phyloP scores from a whole-genome alignment of 2,888 invertebrate genomes.

The Podabrus alpinus region DNA sequence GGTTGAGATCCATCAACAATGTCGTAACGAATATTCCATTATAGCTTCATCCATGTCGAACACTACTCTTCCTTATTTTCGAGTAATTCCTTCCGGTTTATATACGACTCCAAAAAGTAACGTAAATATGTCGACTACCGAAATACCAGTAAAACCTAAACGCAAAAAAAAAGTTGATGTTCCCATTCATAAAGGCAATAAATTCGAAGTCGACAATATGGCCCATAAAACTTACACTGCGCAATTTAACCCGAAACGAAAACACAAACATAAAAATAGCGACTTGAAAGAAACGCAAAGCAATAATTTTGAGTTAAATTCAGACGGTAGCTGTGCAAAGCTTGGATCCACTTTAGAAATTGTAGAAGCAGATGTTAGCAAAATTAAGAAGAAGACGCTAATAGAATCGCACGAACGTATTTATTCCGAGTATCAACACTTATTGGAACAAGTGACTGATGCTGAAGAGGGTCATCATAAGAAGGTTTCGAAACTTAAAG shows the following conservation, averaged over 20 bases:
- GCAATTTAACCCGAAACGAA: slow-evolving; percentile 41
- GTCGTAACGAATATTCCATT: background rate
- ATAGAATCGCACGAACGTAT: slow-evolving; percentile 56
- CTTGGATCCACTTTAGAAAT: background rate
- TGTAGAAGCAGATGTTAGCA: slow-evolving; percentile 1
- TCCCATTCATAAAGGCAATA: slow-evolving; percentile 43
- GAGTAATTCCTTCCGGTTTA: background rate
- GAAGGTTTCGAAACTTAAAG: slow-evolving; percentile 66
- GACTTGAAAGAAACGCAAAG: slow-evolving; percentile 37
- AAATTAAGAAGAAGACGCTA: slow-evolving; percentile 3
- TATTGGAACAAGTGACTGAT: slow-evolving; percentile 59
- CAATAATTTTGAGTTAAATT: background rate
- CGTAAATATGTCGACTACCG: background rate
- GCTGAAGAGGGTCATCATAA: slow-evolving; percentile 57
- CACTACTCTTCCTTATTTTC: background rate
- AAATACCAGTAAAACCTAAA: slow-evolving; percentile 39
- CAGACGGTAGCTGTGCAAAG: background rate
- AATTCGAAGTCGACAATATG: slow-evolving; percentile 4
- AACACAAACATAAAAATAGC: slow-evolving; percentile 25
- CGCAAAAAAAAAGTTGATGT: slow-evolving; percentile 44
- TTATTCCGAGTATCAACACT: slow-evolving; percentile 59
- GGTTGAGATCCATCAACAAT: background rate
- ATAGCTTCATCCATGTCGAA: background rate
- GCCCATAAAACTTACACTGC: slow-evolving; percentile 39
- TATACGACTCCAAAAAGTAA: slow-evolving; percentile 32